Evolutionary conservation across 1,140 invertebrate genomes (phyloP), one percentile per base, ranked within the genome.

Genomic region (Galleria mellonella): DNA sequence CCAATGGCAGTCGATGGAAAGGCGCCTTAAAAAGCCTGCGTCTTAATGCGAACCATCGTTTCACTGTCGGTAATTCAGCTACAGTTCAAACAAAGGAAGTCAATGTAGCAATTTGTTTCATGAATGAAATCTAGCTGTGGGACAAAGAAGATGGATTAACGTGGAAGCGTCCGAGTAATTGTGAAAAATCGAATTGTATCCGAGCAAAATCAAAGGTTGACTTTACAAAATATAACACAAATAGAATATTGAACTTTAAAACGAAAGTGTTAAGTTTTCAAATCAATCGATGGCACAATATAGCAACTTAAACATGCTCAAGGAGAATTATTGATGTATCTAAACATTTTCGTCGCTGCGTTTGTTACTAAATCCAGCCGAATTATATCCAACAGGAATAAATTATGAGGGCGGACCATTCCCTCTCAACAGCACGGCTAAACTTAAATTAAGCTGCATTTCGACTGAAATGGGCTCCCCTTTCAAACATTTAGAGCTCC

Each of bases 111-210:
- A 77, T 79, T 81, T 76, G 67, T 72, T 73, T 55, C 60, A 52
- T 69, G 72, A 79, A 78, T 77, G 69, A 75, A 75, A 81, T 74
- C 68, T 63, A 62, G 61, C 61, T 54, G 66, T 60, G 67, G 65
- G 65, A 74, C 72, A 83, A 81, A 73, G 70, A 83, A 83, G 73
- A 79, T 73, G 62, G 73, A 79, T 83, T 83, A 74, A 72, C 70
- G 72, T 62, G 71, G 62, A 72, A 81, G 73, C 62, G 72, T 77
- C 79, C 63, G 60, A 73, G 76, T 83, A 83, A 83, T 81, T 83
- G 76, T 75, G 76, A 83, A 81, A 81, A 83, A 81, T 81, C 47
- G 72, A 67, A 70, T 62, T 63, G 60, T 68, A 62, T 62, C 55
- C 51, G 44, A 51, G 53, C 60, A 62, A 65, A 68, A 75, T 72